A percentile compares a stretch with the other conserved stretches of the same genome.
Conservation (phyloP, 2,888 invertebrate species). For the Agrochola litura region DNA sequence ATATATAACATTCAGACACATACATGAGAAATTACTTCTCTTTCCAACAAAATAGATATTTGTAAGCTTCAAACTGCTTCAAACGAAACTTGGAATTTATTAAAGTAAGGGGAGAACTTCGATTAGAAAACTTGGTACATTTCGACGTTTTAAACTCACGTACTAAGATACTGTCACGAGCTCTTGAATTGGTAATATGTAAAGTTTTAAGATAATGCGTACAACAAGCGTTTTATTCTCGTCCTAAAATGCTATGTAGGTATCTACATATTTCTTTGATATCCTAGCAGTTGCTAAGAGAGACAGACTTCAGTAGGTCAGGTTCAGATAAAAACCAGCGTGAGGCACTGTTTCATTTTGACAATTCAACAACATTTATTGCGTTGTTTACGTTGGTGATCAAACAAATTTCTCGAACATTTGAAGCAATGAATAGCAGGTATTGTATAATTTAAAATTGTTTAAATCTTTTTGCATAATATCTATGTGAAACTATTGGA, state of each 20-base stretch:
- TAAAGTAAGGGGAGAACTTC: slow-evolving; percentile 39
- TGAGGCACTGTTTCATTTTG: background rate
- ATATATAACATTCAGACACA: slow-evolving; percentile 25
- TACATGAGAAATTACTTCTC: slow-evolving; percentile 14
- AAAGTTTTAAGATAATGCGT: slow-evolving; percentile 39
- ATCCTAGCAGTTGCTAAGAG: background rate
- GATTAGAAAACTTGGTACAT: slow-evolving; percentile 47
- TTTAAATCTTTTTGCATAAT: no score
- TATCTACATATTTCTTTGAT: background rate
- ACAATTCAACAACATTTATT: no score
- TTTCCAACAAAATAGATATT: slow-evolving; percentile 15
- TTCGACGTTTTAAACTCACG: slow-evolving; percentile 32
- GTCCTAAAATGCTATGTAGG: background rate
- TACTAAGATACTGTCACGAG: slow-evolving; percentile 15
- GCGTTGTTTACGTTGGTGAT: no score
- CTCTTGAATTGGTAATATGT: slow-evolving; percentile 41
- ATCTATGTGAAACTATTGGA: no score
- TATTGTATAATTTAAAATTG: no score
- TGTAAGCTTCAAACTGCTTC: slow-evolving; percentile 7
- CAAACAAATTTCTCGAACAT: no score
- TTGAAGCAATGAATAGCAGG: no score
- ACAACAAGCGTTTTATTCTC: slow-evolving; percentile 15
- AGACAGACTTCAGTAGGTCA: background rate
- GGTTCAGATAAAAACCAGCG: background rate
- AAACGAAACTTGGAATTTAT: slow-evolving; percentile 37